A percentile compares a stretch with the other conserved stretches of the same genome.
phyloP scores from a whole-genome alignment of 2,113 vertebrate genomes.

The Leucosticte australis region DNA sequence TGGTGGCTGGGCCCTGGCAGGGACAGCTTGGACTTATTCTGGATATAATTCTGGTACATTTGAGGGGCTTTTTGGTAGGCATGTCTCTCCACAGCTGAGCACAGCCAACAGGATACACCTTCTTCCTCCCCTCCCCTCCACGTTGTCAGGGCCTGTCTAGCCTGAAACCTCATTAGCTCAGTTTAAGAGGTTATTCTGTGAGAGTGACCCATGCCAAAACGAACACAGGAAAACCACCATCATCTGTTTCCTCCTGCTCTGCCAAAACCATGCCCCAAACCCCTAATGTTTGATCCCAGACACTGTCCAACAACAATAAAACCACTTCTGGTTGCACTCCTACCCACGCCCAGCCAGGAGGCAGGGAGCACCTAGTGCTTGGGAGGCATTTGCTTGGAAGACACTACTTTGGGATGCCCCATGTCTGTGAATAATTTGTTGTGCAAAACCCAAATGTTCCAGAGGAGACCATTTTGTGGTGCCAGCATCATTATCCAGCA shows the following conservation, averaged over 20 bases:
- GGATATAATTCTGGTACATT: background rate
- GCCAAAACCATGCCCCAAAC: background rate
- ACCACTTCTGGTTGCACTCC: fast-evolving
- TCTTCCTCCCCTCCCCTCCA: background rate
- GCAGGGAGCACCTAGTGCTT: background rate
- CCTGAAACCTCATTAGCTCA: background rate
- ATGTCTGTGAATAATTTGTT: background rate
- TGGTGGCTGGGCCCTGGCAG: background rate
- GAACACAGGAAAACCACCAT: background rate
- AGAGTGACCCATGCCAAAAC: background rate
- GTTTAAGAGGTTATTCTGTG: background rate
- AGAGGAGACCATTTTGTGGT: background rate
- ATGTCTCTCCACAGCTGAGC: background rate
- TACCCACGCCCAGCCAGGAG: background rate
- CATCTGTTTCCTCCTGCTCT: background rate
- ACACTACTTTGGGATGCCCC: background rate
- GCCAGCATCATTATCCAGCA: background rate
- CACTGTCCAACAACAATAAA: background rate
- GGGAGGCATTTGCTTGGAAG: background rate
- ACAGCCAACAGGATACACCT: background rate
- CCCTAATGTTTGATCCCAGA: background rate
- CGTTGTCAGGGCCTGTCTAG: background rate
- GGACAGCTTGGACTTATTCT: background rate
- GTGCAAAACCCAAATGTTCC: background rate
- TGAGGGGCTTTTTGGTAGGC: background rate